These are phyloP conservation scores for Acleris holmiana DNA, from an alignment of 2,888 invertebrate genomes.

Conservation along the genomic window DNA sequence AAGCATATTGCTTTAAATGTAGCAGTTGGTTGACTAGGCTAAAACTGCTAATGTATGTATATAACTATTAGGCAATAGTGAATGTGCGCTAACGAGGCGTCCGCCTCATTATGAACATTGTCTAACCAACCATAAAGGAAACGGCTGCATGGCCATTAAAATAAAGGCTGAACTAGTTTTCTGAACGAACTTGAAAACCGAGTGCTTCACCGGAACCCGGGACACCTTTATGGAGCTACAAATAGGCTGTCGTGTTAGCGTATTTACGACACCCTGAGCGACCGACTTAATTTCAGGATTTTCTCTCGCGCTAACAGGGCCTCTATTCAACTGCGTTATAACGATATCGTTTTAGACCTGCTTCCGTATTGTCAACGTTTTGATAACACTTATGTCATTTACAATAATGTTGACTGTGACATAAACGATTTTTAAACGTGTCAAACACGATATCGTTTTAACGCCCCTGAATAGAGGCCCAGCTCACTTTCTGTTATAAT, in stretches of 20 bases:
- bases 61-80: constrained; percentile 19
- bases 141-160: constrained; percentile 16
- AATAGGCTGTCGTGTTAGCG: constrained; percentile 21
- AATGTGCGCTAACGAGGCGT: constrained; percentile 19
- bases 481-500: constrained; percentile 13
- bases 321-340: no score
- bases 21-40: neutral
- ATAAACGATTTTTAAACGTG: no score
- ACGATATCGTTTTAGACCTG: no score
- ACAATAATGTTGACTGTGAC: no score
- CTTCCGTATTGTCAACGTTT: no score
- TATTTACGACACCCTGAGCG: constrained; percentile 10
- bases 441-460: no score
- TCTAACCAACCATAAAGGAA: constrained; percentile 23
- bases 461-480: no score
- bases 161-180: constrained; percentile 16
- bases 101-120: constrained; percentile 20
- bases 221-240: constrained; percentile 21
- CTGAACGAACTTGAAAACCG: constrained; percentile 13
- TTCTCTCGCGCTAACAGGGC: constrained; percentile 1
- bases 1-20: no score
- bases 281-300: constrained; percentile 10
- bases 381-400: no score
- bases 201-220: constrained; percentile 22
- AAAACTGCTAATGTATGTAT: constrained; percentile 2